phyloP scores from a whole-genome alignment of 2,888 invertebrate genomes.

The Polydrusus tereticollis region DNA sequence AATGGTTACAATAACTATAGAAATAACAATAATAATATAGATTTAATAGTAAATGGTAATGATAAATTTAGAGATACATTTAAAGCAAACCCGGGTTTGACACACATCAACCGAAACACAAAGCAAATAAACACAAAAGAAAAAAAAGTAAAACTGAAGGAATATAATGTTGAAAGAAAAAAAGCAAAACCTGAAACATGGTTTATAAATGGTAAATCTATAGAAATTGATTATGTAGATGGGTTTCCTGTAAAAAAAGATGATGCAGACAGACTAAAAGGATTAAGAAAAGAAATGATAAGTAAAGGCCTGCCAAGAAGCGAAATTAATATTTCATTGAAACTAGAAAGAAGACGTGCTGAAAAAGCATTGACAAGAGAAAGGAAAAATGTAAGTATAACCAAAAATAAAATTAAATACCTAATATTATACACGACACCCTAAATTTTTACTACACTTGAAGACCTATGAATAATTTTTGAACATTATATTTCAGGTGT shows the following conservation, averaged over 20 bases:
- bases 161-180: slow-evolving; percentile 61
- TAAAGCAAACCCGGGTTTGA: background rate
- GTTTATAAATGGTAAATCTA: slow-evolving; percentile 74
- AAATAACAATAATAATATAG: background rate
- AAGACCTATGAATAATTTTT: too few species aligned
- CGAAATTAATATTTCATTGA: slow-evolving; percentile 76
- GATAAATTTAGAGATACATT: background rate
- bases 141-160: too few species aligned
- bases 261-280: slow-evolving; percentile 75
- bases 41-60: too few species aligned
- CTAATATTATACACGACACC: too few species aligned
- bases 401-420: too few species aligned
- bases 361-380: slow-evolving; percentile 78
- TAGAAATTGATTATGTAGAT: slow-evolving; percentile 75
- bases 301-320: slow-evolving; percentile 77
- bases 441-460: too few species aligned
- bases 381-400: slow-evolving; percentile 76
- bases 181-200: slow-evolving; percentile 65
- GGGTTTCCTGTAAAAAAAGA: slow-evolving; percentile 80
- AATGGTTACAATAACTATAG: slow-evolving; percentile 50
- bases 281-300: slow-evolving; percentile 75
- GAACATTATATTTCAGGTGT: slow-evolving; percentile 74
- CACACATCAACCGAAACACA: slow-evolving; percentile 24
- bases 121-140: slow-evolving; percentile 15
- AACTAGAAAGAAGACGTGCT: slow-evolving; percentile 78